phyloP scores from a whole-genome alignment of 1,140 invertebrate species.

The Leptinotarsa texana region DNA sequence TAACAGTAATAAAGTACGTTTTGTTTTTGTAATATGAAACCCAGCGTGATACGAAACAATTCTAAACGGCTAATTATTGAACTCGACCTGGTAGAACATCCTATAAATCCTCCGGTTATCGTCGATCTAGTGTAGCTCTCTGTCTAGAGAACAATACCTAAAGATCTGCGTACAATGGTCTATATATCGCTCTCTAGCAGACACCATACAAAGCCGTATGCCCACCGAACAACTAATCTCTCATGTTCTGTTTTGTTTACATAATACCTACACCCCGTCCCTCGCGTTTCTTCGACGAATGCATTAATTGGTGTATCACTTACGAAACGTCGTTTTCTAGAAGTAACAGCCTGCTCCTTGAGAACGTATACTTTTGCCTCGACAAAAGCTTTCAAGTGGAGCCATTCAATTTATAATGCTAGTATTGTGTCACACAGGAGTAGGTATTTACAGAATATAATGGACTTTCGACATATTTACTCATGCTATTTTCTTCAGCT shows the following conservation, averaged over 20 bases:
- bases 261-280: constrained; percentile 7
- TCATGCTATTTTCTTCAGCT: too few relatives aligned
- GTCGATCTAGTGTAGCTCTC: constrained; percentile 36
- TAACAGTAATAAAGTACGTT: not conserved
- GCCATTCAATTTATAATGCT: not conserved
- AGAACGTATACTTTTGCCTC: not conserved
- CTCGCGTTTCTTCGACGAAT: not conserved
- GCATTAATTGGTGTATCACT: constrained; percentile 15
- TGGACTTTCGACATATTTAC: too few relatives aligned
- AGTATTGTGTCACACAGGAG: not conserved
- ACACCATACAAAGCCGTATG: constrained; percentile 4
- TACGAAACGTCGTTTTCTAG: not conserved
- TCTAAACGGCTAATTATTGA: constrained; percentile 19
- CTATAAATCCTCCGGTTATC: constrained; percentile 41
- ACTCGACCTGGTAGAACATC: constrained; percentile 11
- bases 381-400: not conserved
- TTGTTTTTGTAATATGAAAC: not conserved
- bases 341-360: not conserved
- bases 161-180: constrained; percentile 40
- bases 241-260: constrained; percentile 26
- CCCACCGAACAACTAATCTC: constrained; percentile 10
- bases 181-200: constrained; percentile 37
- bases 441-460: not conserved
- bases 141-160: constrained; percentile 38
- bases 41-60: not conserved